phyloP scores from a whole-genome alignment of 2,888 invertebrate species.

The Athalia rosae region DNA sequence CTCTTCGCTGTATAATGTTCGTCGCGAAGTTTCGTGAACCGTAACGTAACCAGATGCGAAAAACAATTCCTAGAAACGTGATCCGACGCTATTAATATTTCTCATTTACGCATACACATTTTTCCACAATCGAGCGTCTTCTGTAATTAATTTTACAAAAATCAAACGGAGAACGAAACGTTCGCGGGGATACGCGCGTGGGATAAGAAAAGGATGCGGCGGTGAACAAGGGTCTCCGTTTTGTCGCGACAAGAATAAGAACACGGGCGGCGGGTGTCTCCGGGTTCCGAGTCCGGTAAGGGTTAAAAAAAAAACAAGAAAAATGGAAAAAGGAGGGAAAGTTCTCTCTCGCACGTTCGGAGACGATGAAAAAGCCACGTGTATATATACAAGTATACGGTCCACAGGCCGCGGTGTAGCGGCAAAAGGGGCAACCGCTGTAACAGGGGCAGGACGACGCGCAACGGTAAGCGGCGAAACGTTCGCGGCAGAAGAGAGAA shows the following conservation, averaged over 20 bases:
- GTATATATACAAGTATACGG: not conserved
- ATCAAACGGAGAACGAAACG: not conserved
- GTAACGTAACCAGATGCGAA: no score
- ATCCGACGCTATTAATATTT: no score
- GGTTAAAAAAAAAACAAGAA: not conserved
- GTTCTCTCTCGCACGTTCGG: no score
- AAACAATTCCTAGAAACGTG: no score
- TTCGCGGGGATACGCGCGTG: not conserved
- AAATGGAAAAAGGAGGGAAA: not conserved
- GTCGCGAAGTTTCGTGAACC: no score
- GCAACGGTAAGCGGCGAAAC: not conserved
- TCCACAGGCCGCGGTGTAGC: not conserved
- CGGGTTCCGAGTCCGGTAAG: not conserved
- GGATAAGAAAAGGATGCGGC: not conserved
- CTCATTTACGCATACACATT: no score
- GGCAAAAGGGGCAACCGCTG: not conserved
- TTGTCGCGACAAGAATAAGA: conserved; percentile 18
- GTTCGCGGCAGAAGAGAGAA: not conserved
- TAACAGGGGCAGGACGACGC: not conserved
- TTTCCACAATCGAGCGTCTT: no score
- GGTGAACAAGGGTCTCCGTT: not conserved
- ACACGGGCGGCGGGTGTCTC: not conserved
- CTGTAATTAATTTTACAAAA: not conserved
- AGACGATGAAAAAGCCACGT: not conserved
- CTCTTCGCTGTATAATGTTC: no score